These are phyloP conservation scores for Macropis europaea DNA, from an alignment of 2,888 invertebrate genomes.

Conservation along the genomic window DNA sequence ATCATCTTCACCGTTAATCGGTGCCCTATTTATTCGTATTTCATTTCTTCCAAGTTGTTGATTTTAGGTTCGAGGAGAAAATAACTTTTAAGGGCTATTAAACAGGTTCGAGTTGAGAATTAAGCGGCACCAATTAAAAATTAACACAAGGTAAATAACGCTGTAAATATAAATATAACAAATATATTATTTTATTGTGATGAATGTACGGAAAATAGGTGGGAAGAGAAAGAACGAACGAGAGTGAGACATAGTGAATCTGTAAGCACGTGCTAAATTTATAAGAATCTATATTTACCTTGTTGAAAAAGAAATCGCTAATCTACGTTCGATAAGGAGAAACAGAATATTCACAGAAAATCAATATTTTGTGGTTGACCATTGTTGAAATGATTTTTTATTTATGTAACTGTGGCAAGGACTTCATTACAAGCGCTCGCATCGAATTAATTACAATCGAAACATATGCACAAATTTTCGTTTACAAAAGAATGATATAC, in stretches of 20 bases:
- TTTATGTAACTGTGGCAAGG: not conserved
- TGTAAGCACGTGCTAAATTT: constrained; percentile 56
- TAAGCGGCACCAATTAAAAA: constrained; percentile 7
- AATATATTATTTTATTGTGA: constrained; percentile 64
- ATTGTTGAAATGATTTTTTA: constrained; percentile 57
- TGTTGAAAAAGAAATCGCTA: constrained; percentile 74
- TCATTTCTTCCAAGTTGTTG: not conserved
- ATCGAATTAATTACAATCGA: not conserved
- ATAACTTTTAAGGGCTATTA: not conserved
- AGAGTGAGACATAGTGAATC: not conserved
- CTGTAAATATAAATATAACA: constrained; percentile 62
- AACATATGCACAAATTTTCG: constrained; percentile 40
- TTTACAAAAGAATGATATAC: constrained; percentile 12
- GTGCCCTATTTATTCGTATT: not conserved
- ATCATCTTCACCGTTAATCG: constrained; percentile 18
- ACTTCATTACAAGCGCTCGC: not conserved
- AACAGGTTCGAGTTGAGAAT: not conserved
- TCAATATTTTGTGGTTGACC: constrained; percentile 53
- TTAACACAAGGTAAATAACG: constrained; percentile 39
- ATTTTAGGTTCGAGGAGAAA: not conserved
- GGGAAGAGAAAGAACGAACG: constrained; percentile 37
- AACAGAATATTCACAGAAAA: constrained; percentile 57
- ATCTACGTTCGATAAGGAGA: constrained; percentile 72
- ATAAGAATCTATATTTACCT: constrained; percentile 71
- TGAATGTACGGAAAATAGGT: constrained; percentile 58